These are phyloP conservation scores for Vulpes ferrilata DNA, from an alignment of 2,113 vertebrate genomes.

Conservation along the genomic window DNA sequence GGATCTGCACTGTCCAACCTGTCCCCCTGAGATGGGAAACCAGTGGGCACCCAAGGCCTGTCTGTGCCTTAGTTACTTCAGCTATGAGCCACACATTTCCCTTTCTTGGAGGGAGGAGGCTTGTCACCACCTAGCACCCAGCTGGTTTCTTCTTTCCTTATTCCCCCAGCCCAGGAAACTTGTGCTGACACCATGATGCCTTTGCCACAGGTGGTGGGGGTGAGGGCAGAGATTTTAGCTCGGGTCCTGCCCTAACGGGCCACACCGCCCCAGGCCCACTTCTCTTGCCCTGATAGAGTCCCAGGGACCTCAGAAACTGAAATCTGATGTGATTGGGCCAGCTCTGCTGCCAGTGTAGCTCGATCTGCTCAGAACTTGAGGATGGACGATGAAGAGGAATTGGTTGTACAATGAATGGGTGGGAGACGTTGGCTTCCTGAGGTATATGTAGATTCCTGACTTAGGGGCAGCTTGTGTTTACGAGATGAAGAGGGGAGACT, in stretches of 20 bases:
- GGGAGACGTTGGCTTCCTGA: not conserved
- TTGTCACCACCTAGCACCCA: not conserved
- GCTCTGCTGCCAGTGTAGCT: not conserved
- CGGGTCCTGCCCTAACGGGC: not conserved
- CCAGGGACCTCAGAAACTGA: not conserved
- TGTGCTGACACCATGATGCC: not conserved
- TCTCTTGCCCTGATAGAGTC: not conserved
- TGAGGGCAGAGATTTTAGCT: not conserved
- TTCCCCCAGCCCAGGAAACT: not conserved
- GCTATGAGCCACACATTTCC: not conserved
- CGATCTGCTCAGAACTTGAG: not conserved
- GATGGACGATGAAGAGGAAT: not conserved
- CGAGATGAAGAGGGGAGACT: not conserved
- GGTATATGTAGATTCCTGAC: not conserved
- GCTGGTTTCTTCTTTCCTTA: not conserved
- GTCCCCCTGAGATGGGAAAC: not conserved
- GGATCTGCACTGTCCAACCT: not conserved
- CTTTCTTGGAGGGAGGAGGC: not conserved
- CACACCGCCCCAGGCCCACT: not conserved
- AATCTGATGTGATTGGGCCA: not conserved
- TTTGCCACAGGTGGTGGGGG: not conserved
- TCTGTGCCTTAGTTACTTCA: not conserved
- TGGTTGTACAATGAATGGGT: not conserved
- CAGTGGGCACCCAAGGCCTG: not conserved
- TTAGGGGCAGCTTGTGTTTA: not conserved